phyloP scores from a whole-genome alignment of 2,113 vertebrate species.

The Lagopus leucura region DNA sequence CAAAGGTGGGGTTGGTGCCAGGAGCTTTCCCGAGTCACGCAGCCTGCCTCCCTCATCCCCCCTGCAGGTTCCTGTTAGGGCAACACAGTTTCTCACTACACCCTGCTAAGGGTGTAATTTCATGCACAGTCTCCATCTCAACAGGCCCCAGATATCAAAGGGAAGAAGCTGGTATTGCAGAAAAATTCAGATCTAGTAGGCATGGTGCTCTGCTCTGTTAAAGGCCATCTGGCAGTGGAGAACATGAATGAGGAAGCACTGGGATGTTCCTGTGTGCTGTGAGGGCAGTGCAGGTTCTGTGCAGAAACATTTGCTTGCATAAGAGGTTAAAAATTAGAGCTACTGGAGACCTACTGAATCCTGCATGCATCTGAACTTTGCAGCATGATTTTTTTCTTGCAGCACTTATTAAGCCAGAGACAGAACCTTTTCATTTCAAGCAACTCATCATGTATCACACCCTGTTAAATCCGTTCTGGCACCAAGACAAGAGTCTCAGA shows the following conservation, averaged over 20 bases:
- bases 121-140: neutral
- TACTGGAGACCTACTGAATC: neutral
- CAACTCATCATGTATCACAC: neutral
- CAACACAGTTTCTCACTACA: neutral
- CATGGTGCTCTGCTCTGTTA: neutral
- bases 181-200: neutral
- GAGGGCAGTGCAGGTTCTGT: neutral
- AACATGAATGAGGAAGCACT: neutral
- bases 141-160: neutral
- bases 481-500: neutral
- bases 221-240: neutral
- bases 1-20: neutral
- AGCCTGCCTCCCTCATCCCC: neutral
- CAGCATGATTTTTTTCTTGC: neutral
- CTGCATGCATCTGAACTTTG: neutral
- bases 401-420: neutral
- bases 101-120: neutral
- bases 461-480: neutral
- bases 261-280: neutral
- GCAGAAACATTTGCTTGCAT: neutral
- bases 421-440: conserved; percentile 16
- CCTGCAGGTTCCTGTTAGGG: neutral
- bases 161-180: neutral
- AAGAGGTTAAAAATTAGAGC: neutral
- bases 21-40: rapidly evolving